Evolutionary conservation across 2,113 vertebrate species (phyloP), one percentile per base, ranked within the genome.

Genomic region (Hoplias malabaricus): DNA sequence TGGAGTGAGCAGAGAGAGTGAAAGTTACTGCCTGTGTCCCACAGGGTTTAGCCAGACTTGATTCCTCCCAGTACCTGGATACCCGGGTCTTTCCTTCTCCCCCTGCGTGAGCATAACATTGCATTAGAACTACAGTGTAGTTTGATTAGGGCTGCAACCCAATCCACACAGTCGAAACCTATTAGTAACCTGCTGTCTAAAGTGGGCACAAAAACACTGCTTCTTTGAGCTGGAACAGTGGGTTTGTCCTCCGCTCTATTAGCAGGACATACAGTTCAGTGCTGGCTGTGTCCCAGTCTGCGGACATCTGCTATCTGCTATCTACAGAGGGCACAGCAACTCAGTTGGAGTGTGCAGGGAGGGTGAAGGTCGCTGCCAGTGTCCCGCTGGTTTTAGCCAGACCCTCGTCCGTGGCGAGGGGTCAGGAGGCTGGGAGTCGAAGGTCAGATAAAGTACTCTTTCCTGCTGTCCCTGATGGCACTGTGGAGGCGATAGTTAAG

Each of bases 361-460:
- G 40, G 70, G 57, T 67, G 65, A 46, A 48, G 71, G 48, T 40
- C 59, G 43, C 75, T 66, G 71, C 40, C 31, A 14, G 57, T 66
- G 66, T 80, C 56, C 73, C 53, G 29, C 14, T 21, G 42, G 54
- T 54, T 50, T 56, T 40, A n/a, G 73, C 31, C 63, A 46, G 34
- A 23, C 71, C 69, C 75, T 43, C 27, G 61, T 31, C 61, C 31
- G 68, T 46, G 42, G 63, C 13, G 2, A 27, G 31, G 54, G 71
- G 33, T 78, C 6, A 27, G 23, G 56, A 36, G 63, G 36, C 36
- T 13, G 16, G n/a, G 31, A 12, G 36, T 43, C 57, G 38, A 27
- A 27, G 70, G 38, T 95, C 88, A 96, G 86, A 96, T 95, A 87
- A 95, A 96, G 80, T 95, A 95, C 73, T 96, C 95, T 69, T 91